Conservation (phyloP, 2,888 invertebrate genomes). For the Nomada goodeniana region DNA sequence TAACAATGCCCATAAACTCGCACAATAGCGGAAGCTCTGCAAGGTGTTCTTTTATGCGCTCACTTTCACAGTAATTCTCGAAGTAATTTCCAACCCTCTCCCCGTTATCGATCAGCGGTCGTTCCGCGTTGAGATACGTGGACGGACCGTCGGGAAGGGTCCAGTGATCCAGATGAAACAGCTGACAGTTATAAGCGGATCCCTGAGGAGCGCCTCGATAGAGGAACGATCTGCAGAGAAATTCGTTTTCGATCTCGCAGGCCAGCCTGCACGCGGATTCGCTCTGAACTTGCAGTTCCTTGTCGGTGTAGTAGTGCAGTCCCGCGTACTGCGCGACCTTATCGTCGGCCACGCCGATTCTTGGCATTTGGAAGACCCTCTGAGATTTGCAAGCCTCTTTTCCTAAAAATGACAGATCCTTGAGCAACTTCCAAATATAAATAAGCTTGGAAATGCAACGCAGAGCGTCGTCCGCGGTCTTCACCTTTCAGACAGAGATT, state of each 20-base stretch:
- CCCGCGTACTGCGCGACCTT: conserved; percentile 96
- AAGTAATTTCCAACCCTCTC: conserved; percentile 95
- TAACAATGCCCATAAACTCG: background rate
- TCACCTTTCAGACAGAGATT: conserved; percentile 94
- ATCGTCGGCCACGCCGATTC: conserved; percentile 95
- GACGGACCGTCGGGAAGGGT: conserved; percentile 96
- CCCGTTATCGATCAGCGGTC: conserved; percentile 96
- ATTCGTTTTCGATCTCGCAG: conserved; percentile 96
- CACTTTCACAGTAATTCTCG: conserved; percentile 96
- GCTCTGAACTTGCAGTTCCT: conserved; percentile 95
- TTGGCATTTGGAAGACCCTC: conserved; percentile 91
- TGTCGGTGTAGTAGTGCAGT: conserved; percentile 96
- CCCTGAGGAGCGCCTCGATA: conserved; percentile 89
- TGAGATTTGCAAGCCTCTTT: conserved; percentile 95
- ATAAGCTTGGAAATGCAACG: fast-evolving
- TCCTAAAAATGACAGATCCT: conserved; percentile 77
- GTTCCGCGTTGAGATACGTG: conserved; percentile 94
- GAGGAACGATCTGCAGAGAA: conserved; percentile 94
- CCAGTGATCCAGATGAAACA: conserved; percentile 96
- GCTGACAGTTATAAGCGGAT: conserved; percentile 94
- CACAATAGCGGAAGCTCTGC: no score
- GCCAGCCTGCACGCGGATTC: conserved; percentile 95
- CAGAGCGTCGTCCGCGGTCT: background rate
- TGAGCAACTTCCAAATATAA: background rate
- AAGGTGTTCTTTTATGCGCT: conserved; percentile 80